Evolutionary conservation across 1,140 invertebrate genomes (phyloP), one percentile per base, ranked within the genome.

Genomic region (Bombus huntii): DNA sequence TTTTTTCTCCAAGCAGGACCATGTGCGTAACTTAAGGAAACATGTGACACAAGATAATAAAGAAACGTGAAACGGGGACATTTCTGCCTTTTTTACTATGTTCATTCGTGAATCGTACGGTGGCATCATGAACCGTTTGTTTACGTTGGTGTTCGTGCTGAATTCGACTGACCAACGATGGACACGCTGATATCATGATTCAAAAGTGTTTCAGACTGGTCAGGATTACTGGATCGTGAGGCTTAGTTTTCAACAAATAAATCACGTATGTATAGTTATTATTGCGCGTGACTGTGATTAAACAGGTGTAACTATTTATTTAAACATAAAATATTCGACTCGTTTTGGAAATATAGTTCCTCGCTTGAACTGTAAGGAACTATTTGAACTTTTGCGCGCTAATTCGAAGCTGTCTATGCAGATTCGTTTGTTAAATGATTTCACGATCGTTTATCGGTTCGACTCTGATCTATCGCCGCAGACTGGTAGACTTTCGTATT

Each of bases 141-240:
- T 85, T 65, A 42, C 12, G 6, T 31, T 57, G 39, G 68, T 80
- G 68, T 31, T n/a, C 9, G 83, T 72, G 83, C 39, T 72, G 9
- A 5, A 15, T 47, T 47, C n/a, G 22, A 12, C 34, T 10, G 42
- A 71, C 12, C n/a, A 53, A 25, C 44, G 22, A 31, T 80, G 83
- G n/a, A 71, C 66, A 59, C 34, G 74, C 37, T 70, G 82, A 84
- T 53, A 84, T 31, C 4, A 84, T 79, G 82, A 31, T n/a, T 18
- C 57, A 39, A 15, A 72, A 65, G 77, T 85, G 77, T 62, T 53
- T 79, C 34, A n/a, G 31, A 85, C 42, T 39, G 57, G 44, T 62
- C 37, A 65, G 66, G 83, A 80, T 80, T 85, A 70, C 77, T 53
- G 77, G 77, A 85, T 80, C 68, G 83, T 53, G 76, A 31, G 75